Evolutionary conservation across 2,888 invertebrate genomes (phyloP).

Genomic region (Danaus chrysippus): DNA sequence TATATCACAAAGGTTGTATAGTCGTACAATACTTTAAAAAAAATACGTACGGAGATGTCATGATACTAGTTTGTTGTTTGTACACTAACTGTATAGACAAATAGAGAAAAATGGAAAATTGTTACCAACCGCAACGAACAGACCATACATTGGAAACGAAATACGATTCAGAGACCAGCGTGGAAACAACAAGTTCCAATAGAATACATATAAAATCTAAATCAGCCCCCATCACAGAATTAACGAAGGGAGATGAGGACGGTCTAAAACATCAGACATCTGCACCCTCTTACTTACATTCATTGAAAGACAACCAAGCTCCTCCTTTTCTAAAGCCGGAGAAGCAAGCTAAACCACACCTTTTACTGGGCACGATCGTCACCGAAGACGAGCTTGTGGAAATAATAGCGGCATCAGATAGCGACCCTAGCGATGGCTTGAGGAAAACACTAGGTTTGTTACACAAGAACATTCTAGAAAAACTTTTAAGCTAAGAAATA

Average conservation of each 20-base stretch:
- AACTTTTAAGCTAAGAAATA: slow-evolving; percentile 14
- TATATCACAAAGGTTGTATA: too few species aligned
- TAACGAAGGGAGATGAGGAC: slow-evolving; percentile 29
- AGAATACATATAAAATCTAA: slow-evolving; percentile 36
- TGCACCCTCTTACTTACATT: slow-evolving; percentile 62
- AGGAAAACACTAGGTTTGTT: slow-evolving; percentile 46
- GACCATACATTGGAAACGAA: slow-evolving; percentile 3
- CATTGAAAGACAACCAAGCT: slow-evolving; percentile 55
- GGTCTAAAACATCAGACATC: slow-evolving; percentile 47
- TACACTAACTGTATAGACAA: background rate
- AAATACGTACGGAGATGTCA: too few species aligned
- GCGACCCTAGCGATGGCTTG: slow-evolving; percentile 41
- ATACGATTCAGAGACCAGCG: background rate
- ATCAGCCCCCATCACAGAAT: slow-evolving; percentile 44
- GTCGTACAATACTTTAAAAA: too few species aligned
- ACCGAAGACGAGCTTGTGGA: slow-evolving; percentile 50
- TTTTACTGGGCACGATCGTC: slow-evolving; percentile 52
- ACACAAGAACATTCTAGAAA: background rate
- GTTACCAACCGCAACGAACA: background rate
- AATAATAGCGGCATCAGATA: slow-evolving; percentile 51
- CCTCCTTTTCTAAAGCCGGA: slow-evolving; percentile 56
- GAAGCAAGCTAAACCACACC: slow-evolving; percentile 40
- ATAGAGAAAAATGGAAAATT: slow-evolving; percentile 4
- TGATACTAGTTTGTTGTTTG: too few species aligned
- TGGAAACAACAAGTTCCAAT: slow-evolving; percentile 6